phyloP scores from a whole-genome alignment of 2,888 invertebrate genomes.

The Ashinkailepas kermadecensis region DNA sequence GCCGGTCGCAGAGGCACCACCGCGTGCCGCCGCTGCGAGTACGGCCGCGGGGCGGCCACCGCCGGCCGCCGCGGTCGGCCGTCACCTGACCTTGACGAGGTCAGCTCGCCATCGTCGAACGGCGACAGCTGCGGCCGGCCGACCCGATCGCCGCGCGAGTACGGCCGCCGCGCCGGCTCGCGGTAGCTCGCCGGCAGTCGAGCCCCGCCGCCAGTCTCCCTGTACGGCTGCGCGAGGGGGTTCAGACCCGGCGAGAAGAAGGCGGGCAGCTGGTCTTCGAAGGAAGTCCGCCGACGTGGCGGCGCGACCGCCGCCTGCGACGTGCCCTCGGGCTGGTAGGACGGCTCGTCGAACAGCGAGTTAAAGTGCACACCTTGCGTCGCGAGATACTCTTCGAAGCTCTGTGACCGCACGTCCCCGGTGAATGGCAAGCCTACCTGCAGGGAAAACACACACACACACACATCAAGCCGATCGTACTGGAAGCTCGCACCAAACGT shows the following conservation, averaged over 20 bases:
- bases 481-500: constrained; percentile 72
- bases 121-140: constrained; percentile 12
- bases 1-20: not conserved
- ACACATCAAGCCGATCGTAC: constrained; percentile 53
- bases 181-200: too few species aligned
- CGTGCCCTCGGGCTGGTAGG: too few species aligned
- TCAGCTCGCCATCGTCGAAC: constrained; percentile 4
- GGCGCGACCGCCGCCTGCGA: not conserved
- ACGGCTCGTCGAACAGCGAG: not conserved
- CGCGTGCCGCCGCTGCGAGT: not conserved
- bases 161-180: too few species aligned
- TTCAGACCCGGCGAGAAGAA: too few species aligned
- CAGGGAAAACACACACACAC: constrained; percentile 54
- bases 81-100: not conserved
- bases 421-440: constrained; percentile 75
- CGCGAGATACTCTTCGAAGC: not conserved
- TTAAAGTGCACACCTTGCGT: not conserved
- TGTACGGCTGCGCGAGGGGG: too few species aligned
- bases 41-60: constrained; percentile 10
- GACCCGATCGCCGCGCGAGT: not conserved
- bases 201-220: too few species aligned
- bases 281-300: not conserved
- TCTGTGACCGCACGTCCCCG: constrained; percentile 64
- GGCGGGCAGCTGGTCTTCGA: too few species aligned
- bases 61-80: not conserved